Conservation (phyloP, 2,888 invertebrate species). For the Clostera curtula region DNA sequence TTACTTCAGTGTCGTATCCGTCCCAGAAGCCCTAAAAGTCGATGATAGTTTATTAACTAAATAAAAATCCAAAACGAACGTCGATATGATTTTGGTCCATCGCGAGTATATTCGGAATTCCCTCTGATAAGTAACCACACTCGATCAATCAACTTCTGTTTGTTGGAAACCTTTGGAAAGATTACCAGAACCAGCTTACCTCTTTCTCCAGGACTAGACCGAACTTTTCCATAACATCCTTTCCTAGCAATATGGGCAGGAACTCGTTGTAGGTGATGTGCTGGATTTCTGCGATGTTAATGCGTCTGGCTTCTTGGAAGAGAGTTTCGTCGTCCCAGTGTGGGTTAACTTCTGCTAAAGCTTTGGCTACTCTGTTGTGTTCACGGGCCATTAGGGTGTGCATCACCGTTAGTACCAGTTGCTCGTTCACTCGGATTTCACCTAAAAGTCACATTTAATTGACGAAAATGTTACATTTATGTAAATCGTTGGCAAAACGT, state of each 20-base stretch:
- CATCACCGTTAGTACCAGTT: slow-evolving; percentile 91
- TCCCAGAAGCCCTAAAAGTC: slow-evolving; percentile 86
- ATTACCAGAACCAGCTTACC: slow-evolving; percentile 37
- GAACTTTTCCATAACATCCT: slow-evolving; percentile 94
- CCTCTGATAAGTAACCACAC: too few species aligned
- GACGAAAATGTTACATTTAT: neutral
- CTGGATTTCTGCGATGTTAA: slow-evolving; percentile 90
- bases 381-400: slow-evolving; percentile 93
- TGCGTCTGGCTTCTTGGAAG: slow-evolving; percentile 90
- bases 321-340: slow-evolving; percentile 96
- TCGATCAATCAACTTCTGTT: neutral
- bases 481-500: neutral
- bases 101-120: slow-evolving; percentile 1
- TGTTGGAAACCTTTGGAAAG: slow-evolving; percentile 1
- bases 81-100: too few species aligned
- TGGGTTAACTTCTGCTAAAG: slow-evolving; percentile 85
- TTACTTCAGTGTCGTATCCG: slow-evolving; percentile 87
- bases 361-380: slow-evolving; percentile 89
- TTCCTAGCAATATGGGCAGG: slow-evolving; percentile 89
- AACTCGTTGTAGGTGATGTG: slow-evolving; percentile 94
- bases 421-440: slow-evolving; percentile 94
- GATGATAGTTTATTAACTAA: too few species aligned
- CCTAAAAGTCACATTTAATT: slow-evolving; percentile 59
- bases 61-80: too few species aligned
- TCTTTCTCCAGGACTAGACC: slow-evolving; percentile 88